phyloP scores from a whole-genome alignment of 2,888 invertebrate genomes.

The Eulithis testata region DNA sequence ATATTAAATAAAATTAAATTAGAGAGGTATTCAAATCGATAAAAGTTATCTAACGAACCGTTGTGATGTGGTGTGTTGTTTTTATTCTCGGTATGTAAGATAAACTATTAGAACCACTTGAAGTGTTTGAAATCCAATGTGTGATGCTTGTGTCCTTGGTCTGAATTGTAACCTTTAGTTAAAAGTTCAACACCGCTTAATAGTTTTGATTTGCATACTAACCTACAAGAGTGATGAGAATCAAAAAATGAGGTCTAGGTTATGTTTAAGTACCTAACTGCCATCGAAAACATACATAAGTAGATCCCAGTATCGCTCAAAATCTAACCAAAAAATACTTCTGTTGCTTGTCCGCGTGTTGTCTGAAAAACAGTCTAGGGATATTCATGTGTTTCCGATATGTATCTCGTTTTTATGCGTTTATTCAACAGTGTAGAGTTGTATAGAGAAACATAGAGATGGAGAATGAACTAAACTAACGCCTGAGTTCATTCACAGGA shows the following conservation, averaged over 20 bases:
- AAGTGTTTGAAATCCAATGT: slow-evolving; percentile 21
- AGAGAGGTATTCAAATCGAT: neutral
- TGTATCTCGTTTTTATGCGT: too few species aligned
- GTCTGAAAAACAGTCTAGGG: too few species aligned
- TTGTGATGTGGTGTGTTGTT: neutral
- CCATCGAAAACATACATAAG: too few species aligned
- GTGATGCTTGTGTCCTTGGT: slow-evolving; percentile 31
- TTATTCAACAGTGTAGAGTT: too few species aligned
- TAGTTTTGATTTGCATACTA: slow-evolving; percentile 24
- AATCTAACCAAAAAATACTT: too few species aligned
- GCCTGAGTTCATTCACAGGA: slow-evolving; percentile 54
- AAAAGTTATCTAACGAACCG: slow-evolving; percentile 3
- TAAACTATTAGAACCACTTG: slow-evolving; percentile 24
- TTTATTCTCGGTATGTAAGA: neutral
- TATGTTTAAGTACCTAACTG: neutral
- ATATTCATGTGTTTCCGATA: too few species aligned
- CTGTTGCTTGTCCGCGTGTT: too few species aligned
- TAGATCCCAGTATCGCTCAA: too few species aligned
- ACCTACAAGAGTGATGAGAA: slow-evolving; percentile 7
- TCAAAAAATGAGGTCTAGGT: slow-evolving; percentile 11
- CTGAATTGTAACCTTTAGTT: slow-evolving; percentile 27
- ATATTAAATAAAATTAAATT: slow-evolving; percentile 4
- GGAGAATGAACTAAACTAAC: slow-evolving; percentile 45
- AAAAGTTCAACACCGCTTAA: slow-evolving; percentile 15
- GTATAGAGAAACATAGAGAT: neutral